These are phyloP conservation scores for Arenicola marina DNA, from an alignment of 2,888 invertebrate genomes.

Conservation along the genomic window DNA sequence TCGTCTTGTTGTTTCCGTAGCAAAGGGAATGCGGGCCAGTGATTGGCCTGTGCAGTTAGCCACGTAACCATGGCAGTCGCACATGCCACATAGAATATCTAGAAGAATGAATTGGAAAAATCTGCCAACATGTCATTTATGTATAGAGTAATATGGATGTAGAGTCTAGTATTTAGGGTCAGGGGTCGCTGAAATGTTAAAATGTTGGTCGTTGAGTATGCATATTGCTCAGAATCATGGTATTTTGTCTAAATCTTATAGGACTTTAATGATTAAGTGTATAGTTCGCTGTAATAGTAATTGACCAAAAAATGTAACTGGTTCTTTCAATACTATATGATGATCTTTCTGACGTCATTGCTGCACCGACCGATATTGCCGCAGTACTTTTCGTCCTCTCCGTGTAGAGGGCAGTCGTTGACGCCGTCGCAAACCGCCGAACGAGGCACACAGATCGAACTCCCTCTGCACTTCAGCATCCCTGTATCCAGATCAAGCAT, in stretches of 20 bases:
- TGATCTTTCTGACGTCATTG: too few relatives aligned
- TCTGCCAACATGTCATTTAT: background rate
- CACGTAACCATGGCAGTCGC: conserved; percentile 12
- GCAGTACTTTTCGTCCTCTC: conserved; percentile 33
- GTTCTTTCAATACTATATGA: too few relatives aligned
- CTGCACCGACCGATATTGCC: conserved; percentile 23
- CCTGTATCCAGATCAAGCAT: too few relatives aligned
- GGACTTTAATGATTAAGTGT: too few relatives aligned
- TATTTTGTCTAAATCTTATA: too few relatives aligned
- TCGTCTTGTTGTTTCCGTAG: background rate
- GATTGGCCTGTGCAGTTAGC: conserved; percentile 1
- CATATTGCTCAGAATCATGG: too few relatives aligned
- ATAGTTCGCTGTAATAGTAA: too few relatives aligned
- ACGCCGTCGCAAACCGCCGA: conserved; percentile 32
- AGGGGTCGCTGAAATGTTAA: too few relatives aligned
- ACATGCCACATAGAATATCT: background rate
- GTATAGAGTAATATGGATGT: too few relatives aligned
- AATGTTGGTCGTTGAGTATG: too few relatives aligned
- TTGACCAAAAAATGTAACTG: too few relatives aligned
- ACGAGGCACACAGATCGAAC: conserved; percentile 20
- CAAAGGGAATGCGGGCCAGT: background rate
- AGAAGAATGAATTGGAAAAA: background rate
- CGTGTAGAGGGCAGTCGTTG: conserved; percentile 17
- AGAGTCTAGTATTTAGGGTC: too few relatives aligned
- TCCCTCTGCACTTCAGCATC: conserved; percentile 26